Conservation (phyloP, 2,888 invertebrate genomes). For the Seira sanloemensis region DNA sequence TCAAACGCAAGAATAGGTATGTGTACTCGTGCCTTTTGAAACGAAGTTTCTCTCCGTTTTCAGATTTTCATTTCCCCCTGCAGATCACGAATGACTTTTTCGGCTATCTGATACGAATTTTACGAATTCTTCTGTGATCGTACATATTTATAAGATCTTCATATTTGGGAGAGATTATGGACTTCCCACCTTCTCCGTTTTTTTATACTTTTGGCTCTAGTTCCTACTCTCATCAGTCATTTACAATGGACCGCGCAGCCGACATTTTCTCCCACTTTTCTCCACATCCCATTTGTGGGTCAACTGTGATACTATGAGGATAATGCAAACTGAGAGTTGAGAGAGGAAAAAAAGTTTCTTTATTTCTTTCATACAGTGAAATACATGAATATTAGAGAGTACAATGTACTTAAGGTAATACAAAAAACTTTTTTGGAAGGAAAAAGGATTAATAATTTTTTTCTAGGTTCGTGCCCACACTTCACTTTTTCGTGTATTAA, state of each 20-base stretch:
- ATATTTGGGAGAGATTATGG: constrained; percentile 2
- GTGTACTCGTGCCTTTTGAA: constrained; percentile 51
- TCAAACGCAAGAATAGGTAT: too few relatives aligned
- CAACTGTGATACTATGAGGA: constrained; percentile 10
- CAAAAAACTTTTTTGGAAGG: not conserved
- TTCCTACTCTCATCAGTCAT: constrained; percentile 56
- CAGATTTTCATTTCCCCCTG: constrained; percentile 31
- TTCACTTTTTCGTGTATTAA: constrained; percentile 29
- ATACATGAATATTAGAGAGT: not conserved
- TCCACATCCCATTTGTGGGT: constrained; percentile 29
- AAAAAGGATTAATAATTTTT: constrained; percentile 49
- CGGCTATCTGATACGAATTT: not conserved
- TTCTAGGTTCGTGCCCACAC: not conserved
- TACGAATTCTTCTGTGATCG: too few relatives aligned
- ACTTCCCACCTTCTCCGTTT: constrained; percentile 41
- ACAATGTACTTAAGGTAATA: not conserved
- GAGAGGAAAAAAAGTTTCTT: not conserved
- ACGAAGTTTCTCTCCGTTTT: constrained; percentile 59
- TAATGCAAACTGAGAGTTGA: not conserved
- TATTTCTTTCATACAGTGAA: not conserved
- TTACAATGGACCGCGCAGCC: constrained; percentile 36
- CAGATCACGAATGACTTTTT: constrained; percentile 16
- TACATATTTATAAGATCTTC: too few relatives aligned
- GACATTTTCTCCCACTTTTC: not conserved
- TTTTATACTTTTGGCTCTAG: constrained; percentile 30